phyloP scores from a whole-genome alignment of 2,888 invertebrate genomes.

The Spisula subtruncata region DNA sequence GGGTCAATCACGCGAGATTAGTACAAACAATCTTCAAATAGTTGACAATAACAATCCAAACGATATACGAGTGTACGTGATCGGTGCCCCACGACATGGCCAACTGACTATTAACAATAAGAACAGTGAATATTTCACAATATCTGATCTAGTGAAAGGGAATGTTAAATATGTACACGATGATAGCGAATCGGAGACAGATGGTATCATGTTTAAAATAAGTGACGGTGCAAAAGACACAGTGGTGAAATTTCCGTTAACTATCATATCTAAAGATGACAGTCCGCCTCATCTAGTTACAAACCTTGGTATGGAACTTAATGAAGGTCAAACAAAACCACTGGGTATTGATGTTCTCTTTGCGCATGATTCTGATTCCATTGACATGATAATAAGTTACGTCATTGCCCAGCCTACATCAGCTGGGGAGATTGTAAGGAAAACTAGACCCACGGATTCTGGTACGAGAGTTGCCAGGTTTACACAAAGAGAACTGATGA shows the following conservation, averaged over 20 bases:
- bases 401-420: slow-evolving; percentile 82
- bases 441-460: slow-evolving; percentile 79
- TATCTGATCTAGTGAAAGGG: slow-evolving; percentile 81
- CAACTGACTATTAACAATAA: slow-evolving; percentile 82
- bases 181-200: slow-evolving; percentile 84
- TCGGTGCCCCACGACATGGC: slow-evolving; percentile 85
- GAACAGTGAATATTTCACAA: slow-evolving; percentile 82
- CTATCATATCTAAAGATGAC: slow-evolving; percentile 87
- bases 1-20: slow-evolving; percentile 85
- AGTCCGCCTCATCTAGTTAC: slow-evolving; percentile 85
- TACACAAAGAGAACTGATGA: slow-evolving; percentile 85
- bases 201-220: slow-evolving; percentile 85
- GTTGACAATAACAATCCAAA: slow-evolving; percentile 86
- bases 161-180: slow-evolving; percentile 85
- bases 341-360: slow-evolving; percentile 81
- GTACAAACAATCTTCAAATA: slow-evolving; percentile 81
- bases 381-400: slow-evolving; percentile 84
- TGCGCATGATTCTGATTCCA: slow-evolving; percentile 86
- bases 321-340: slow-evolving; percentile 84
- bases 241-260: slow-evolving; percentile 85
- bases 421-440: slow-evolving; percentile 84
- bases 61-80: slow-evolving; percentile 83
- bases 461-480: slow-evolving; percentile 84
- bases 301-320: slow-evolving; percentile 85
- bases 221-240: slow-evolving; percentile 85